These are phyloP conservation scores for Nematopogon swammerdamellus DNA, from an alignment of 2,888 invertebrate species.

Conservation along the genomic window DNA sequence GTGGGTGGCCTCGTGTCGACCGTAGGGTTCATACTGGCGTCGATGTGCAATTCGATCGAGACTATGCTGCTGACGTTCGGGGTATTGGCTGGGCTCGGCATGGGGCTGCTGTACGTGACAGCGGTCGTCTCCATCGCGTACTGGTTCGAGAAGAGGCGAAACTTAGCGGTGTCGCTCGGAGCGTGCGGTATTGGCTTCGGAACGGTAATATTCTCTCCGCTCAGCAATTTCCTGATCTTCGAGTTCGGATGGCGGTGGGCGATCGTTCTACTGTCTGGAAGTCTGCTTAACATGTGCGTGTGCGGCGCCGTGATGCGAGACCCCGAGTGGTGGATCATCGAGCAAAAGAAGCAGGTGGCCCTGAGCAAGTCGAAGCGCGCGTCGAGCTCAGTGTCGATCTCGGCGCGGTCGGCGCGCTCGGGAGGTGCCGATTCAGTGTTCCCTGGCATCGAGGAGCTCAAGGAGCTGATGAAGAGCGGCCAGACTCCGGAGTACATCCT, in stretches of 20 bases:
- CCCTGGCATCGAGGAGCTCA: constrained; percentile 64
- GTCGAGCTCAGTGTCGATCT: constrained; percentile 52
- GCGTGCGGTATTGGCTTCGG: constrained; percentile 89
- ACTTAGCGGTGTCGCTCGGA: constrained; percentile 82
- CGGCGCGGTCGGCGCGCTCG: constrained; percentile 36
- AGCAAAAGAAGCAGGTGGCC: constrained; percentile 58
- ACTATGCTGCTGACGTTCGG: constrained; percentile 81
- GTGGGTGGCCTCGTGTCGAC: constrained; percentile 69
- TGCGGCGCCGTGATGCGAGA: constrained; percentile 87
- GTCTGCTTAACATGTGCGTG: constrained; percentile 81
- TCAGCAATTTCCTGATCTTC: constrained; percentile 72
- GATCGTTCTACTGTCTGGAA: constrained; percentile 73
- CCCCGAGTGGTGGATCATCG: constrained; percentile 74
- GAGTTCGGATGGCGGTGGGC: constrained; percentile 82
- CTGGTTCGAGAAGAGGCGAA: constrained; percentile 87
- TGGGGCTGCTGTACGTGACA: constrained; percentile 83
- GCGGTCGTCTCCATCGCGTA: constrained; percentile 90
- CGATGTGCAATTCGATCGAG: constrained; percentile 68
- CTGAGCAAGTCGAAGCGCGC: constrained; percentile 50
- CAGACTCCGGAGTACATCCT: constrained; percentile 65
- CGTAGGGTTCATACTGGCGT: constrained; percentile 73
- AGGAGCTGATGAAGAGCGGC: constrained; percentile 67
- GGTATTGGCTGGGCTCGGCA: constrained; percentile 76
- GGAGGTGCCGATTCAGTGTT: constrained; percentile 56
- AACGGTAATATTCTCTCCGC: constrained; percentile 82